phyloP scores from a whole-genome alignment of 2,797 vertebrate species.

The Sebastes nivosus region DNA sequence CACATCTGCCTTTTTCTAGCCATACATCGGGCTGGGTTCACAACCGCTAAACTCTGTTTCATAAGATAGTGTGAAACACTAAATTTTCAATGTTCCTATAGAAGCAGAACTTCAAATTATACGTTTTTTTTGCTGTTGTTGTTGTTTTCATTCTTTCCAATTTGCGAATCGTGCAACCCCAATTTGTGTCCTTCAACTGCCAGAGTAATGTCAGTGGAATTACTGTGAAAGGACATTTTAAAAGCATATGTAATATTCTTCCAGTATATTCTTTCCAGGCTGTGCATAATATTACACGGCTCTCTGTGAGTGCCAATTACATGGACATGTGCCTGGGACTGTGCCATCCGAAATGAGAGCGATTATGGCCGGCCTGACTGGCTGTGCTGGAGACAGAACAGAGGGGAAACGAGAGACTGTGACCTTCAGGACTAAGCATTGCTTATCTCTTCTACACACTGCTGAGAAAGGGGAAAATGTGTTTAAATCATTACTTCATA shows the following conservation, averaged over 20 bases:
- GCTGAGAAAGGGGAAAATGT: slow-evolving; percentile 26
- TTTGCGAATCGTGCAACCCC: neutral
- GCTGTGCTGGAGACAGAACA: slow-evolving; percentile 35
- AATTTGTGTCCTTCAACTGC: slow-evolving; percentile 40
- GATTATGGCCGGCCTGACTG: slow-evolving; percentile 45
- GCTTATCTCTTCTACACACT: slow-evolving; percentile 36
- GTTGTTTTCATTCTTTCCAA: slow-evolving; percentile 7
- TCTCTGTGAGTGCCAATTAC: slow-evolving; percentile 49
- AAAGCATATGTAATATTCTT: slow-evolving; percentile 44
- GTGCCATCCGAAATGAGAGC: slow-evolving; percentile 39
- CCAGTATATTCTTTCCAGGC: slow-evolving; percentile 18
- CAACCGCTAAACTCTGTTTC: neutral
- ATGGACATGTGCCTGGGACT: slow-evolving; percentile 33
- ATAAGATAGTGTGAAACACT: neutral
- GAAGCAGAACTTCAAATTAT: neutral
- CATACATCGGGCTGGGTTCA: neutral
- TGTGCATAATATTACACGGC: slow-evolving; percentile 46
- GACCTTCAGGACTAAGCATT: slow-evolving; percentile 52
- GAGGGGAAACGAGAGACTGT: slow-evolving; percentile 11
- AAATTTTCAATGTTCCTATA: neutral
- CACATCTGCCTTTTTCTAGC: neutral
- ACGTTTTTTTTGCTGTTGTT: neutral
- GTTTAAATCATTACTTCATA: slow-evolving; percentile 52
- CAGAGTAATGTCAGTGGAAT: slow-evolving; percentile 25
- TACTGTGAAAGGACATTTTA: slow-evolving; percentile 35